Base-by-base conservation (phyloP, 2,113 vertebrate species). In the Oncorhynchus keta region DNA sequence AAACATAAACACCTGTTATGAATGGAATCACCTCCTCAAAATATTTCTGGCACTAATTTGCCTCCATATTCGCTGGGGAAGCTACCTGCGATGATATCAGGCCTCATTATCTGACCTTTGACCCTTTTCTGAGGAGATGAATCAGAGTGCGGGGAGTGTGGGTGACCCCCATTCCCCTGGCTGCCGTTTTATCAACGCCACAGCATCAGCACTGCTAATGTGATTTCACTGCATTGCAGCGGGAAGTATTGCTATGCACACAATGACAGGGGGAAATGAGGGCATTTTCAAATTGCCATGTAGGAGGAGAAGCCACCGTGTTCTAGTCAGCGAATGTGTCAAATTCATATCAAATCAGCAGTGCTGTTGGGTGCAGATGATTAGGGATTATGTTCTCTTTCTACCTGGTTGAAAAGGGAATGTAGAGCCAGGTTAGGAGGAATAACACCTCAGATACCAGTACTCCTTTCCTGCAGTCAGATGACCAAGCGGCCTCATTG, bases 261-360 rank as follows among this genome's bases (percentile, higher is more conserved):
- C 86, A 83, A 89, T 84, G 66, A 81, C 1, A 24, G 76, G 48
- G 66, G 76, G 69, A 90, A 88, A 91, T 86, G 85, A 89, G 87
- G 78, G 6, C 22, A 61, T 85, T 88, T 86, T 84, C 68, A 84
- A 90, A 92, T 90, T 87, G 86, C 77, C 57, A 73, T 85, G 86
- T 79, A 82, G 83, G 82, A 83, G 80, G 88, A 78, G 79, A 67
- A 76, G 81, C 79, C 78, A 78, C 86, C 77, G 81, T 79, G 55
- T 75, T 84, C 86, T 68, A 78, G 84, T 87, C 89, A 89, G 87
- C 85, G 80, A 88, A 89, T 91, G 89, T 85, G 85, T 88, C 84
- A 86, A 80, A 84, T 80, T 86, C 85, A 83, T 81, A 89, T 86
- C 83, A 85, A 84, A 88, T 89, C 90, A 87, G 83, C 11, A 26